Evolutionary conservation across 2,888 invertebrate species (phyloP), one percentile per base, ranked within the genome.

Genomic region (Bruchidius siliquastri): DNA sequence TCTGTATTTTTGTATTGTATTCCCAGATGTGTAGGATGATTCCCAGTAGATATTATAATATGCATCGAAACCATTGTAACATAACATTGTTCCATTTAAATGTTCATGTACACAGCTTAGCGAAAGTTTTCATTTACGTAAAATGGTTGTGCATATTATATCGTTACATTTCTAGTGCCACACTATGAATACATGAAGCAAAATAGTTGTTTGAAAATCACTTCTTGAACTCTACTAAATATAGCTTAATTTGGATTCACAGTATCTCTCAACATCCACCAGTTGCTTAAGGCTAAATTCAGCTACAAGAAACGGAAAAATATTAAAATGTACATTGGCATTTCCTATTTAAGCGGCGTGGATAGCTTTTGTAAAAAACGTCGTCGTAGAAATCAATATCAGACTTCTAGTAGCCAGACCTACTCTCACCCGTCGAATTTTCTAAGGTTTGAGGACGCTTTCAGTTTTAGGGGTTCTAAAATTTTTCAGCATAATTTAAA

Each of bases 71-170:
- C 84, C 84, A 84, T 84, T 84, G 82, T 83, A 82, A 81, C 77
- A 81, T 84, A 83, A 79, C 82, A 82, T 82, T 79, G 75, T 77
- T 76, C 77, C 78, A 78, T 80, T 73, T 81, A 81, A 83, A 82
- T 83, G 83, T 84, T 84, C 82, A 80, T 85, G 84, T 85, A 85
- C 85, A 85, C 85, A 85, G 85, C 84, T 85, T 84, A 84, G 76
- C 77, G 6, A 68, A 72, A 76, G 85, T 85, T 85, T 85, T 83
- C 78, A 76, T 80, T 49, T 49, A 49, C 78, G 83, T 81, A 79
- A 81, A 84, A 84, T 86, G 85, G 86, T 85, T 83, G 82, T 86
- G 86, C 85, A 86, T 86, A 86, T 86, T 85, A 85, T 83, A 84
- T 26, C 21, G 21, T n/a, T 78, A 77, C 80, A 82, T 82, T 81